Evolutionary conservation across 1,140 invertebrate species (phyloP).

Genomic region (Paralvinella palmiformis): DNA sequence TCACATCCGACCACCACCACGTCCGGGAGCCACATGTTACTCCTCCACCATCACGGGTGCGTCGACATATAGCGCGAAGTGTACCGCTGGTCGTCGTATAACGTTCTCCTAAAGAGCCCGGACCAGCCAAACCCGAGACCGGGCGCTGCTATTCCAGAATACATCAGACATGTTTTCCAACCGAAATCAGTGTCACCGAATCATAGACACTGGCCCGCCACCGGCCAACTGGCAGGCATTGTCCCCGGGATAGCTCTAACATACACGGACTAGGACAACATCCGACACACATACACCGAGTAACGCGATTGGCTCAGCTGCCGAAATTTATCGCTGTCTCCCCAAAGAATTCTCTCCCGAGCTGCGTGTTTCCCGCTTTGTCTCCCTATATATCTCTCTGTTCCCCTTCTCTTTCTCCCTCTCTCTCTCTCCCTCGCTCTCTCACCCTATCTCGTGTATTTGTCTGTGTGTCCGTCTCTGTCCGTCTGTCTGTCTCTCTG

Average conservation of each 20-base stretch:
- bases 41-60: background rate
- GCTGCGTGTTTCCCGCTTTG: background rate
- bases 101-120: background rate
- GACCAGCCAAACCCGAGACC: background rate
- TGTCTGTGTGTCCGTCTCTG: background rate
- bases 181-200: no score
- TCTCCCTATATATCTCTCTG: background rate
- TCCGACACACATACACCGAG: no score
- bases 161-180: no score
- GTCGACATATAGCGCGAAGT: background rate
- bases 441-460: background rate
- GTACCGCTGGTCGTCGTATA: background rate
- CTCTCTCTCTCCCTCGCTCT: background rate
- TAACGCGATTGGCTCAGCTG: no score
- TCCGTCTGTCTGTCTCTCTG: background rate
- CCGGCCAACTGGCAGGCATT: background rate
- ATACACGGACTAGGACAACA: background rate
- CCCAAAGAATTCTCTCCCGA: background rate
- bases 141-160: no score
- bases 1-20: background rate
- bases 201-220: background rate
- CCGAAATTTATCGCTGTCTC: background rate
- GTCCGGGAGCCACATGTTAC: background rate
- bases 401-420: background rate
- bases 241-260: background rate